Conservation (phyloP, 2,888 invertebrate genomes). For the Rotaria socialis region DNA sequence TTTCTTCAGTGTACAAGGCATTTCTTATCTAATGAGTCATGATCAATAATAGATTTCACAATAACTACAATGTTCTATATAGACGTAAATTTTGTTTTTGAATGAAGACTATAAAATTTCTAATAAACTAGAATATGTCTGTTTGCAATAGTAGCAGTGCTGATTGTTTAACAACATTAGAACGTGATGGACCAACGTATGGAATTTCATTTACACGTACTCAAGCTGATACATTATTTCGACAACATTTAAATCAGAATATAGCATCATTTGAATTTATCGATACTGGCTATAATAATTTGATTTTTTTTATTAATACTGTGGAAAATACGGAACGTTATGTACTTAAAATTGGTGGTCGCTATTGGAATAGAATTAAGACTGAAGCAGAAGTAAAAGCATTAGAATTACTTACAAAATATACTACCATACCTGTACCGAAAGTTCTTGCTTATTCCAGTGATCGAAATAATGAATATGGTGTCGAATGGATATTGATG, state of each 20-base stretch:
- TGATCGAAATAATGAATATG: conserved; percentile 8
- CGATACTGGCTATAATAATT: conserved; percentile 24
- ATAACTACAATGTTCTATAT: background rate
- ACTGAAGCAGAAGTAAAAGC: conserved; percentile 9
- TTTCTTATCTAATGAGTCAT: background rate
- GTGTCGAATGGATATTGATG: conserved; percentile 25
- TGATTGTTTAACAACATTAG: background rate
- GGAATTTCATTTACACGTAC: background rate
- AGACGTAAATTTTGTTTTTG: background rate
- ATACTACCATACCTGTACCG: conserved; percentile 6
- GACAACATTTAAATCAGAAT: background rate
- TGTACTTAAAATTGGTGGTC: conserved; percentile 13
- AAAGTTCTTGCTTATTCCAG: conserved; percentile 7
- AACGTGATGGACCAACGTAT: background rate
- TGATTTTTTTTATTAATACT: background rate
- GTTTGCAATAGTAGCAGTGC: background rate
- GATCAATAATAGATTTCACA: background rate
- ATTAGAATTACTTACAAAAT: background rate
- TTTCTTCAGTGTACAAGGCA: no score
- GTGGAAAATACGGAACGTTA: background rate
- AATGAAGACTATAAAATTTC: background rate
- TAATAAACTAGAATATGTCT: background rate
- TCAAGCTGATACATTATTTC: background rate
- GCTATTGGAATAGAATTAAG: conserved; percentile 13
- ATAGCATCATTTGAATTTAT: background rate